Conservation (phyloP, 2,797 vertebrate genomes). For the Australoheros facetus region DNA sequence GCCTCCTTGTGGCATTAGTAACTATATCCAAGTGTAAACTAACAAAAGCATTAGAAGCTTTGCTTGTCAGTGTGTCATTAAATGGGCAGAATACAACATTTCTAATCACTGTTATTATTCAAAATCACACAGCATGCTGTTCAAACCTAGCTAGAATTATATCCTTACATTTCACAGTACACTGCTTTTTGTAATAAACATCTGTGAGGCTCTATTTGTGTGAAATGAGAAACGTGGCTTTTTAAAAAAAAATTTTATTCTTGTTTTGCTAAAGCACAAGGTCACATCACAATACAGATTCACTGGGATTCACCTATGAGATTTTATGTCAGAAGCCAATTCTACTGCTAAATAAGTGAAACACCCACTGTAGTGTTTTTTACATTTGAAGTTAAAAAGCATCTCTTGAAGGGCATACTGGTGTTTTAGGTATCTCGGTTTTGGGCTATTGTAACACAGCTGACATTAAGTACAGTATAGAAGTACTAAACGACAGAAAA, state of each 20-base stretch:
- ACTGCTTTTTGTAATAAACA: background rate
- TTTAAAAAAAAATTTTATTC: background rate
- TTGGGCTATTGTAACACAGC: background rate
- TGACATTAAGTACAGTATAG: background rate
- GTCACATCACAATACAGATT: background rate
- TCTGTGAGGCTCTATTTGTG: background rate
- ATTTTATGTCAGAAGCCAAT: background rate
- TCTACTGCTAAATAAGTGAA: background rate
- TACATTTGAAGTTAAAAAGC: background rate
- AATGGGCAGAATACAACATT: background rate
- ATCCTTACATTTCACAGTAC: conserved; percentile 13
- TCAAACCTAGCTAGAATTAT: background rate
- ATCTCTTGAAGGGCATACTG: background rate
- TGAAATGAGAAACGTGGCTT: conserved; percentile 11
- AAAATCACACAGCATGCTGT: background rate
- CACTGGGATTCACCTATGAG: background rate
- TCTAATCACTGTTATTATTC: background rate
- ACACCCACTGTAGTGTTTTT: background rate
- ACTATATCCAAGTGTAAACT: background rate
- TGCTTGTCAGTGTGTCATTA: background rate
- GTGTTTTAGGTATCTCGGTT: background rate
- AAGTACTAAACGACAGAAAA: background rate
- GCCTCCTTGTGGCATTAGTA: background rate
- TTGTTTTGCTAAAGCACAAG: background rate
- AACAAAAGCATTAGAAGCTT: background rate